phyloP scores from a whole-genome alignment of 1,140 invertebrate genomes.

The Stegodyphus dumicola region DNA sequence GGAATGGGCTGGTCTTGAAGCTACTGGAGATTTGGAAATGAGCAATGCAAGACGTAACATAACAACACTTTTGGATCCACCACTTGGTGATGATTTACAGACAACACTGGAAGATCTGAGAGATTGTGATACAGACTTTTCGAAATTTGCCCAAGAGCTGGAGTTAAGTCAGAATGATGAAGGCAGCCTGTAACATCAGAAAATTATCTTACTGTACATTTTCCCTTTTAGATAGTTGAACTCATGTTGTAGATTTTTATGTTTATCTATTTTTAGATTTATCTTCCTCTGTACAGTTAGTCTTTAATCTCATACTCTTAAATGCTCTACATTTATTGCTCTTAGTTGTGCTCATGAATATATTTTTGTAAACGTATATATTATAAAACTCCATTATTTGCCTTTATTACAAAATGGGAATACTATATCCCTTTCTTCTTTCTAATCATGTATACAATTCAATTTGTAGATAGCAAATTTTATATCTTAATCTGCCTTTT shows the following conservation, averaged over 20 bases:
- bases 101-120: conserved; percentile 64
- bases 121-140: conserved; percentile 65
- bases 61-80: conserved; percentile 50
- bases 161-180: conserved; percentile 58
- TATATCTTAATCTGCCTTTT: too few relatives aligned
- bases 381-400: too few relatives aligned
- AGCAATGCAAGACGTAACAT: conserved; percentile 39
- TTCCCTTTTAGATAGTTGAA: background rate
- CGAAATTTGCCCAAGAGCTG: conserved; percentile 63
- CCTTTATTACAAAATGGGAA: too few relatives aligned
- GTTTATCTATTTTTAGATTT: background rate
- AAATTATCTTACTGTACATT: background rate
- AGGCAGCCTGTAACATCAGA: conserved; percentile 5
- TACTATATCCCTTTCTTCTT: too few relatives aligned
- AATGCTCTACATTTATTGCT: too few relatives aligned
- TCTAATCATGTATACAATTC: too few relatives aligned
- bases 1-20: conserved; percentile 31
- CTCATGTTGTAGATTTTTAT: background rate
- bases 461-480: too few relatives aligned
- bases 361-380: too few relatives aligned
- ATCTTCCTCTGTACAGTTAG: too few relatives aligned
- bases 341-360: too few relatives aligned
- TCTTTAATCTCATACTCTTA: too few relatives aligned
- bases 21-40: conserved; percentile 33
- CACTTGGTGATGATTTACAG: conserved; percentile 63